Conservation (phyloP, 2,113 vertebrate species). For the Microcebus murinus region DNA sequence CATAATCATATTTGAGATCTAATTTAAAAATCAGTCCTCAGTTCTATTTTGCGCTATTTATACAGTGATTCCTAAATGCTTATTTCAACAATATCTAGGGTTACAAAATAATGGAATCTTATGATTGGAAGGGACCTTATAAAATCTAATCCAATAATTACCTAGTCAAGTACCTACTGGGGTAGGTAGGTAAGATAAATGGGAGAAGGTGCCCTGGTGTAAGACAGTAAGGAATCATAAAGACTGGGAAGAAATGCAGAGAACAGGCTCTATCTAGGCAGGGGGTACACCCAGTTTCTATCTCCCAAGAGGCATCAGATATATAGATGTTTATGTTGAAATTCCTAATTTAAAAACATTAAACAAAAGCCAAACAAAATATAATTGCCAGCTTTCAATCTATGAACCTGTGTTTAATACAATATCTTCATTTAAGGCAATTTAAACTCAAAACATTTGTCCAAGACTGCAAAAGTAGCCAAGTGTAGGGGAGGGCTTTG, state of each 20-base stretch:
- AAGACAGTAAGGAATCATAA: background rate
- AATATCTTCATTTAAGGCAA: slow-evolving; percentile 26
- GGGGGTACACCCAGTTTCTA: background rate
- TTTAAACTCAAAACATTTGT: slow-evolving; percentile 31
- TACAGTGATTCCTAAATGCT: slow-evolving; percentile 19
- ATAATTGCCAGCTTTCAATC: slow-evolving; percentile 24
- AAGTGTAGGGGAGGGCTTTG: background rate
- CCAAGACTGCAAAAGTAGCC: background rate
- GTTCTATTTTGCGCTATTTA: slow-evolving; percentile 5
- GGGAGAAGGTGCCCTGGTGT: background rate
- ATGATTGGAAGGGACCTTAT: background rate
- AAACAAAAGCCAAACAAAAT: slow-evolving; percentile 39
- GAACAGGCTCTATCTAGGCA: background rate
- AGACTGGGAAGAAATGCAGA: background rate
- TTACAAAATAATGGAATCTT: slow-evolving; percentile 48
- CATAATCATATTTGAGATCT: slow-evolving; percentile 3
- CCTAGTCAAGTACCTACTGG: background rate
- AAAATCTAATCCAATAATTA: background rate
- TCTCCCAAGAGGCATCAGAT: background rate
- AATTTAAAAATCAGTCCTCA: slow-evolving; percentile 31
- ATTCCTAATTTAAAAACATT: slow-evolving; percentile 39
- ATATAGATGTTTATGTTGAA: background rate
- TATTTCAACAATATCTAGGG: slow-evolving; percentile 1
- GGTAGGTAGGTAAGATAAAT: background rate
- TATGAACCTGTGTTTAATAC: slow-evolving; percentile 1